Evolutionary conservation across 1,140 invertebrate genomes (phyloP), one percentile per base, ranked within the genome.

Genomic region (Orius insidiosus): DNA sequence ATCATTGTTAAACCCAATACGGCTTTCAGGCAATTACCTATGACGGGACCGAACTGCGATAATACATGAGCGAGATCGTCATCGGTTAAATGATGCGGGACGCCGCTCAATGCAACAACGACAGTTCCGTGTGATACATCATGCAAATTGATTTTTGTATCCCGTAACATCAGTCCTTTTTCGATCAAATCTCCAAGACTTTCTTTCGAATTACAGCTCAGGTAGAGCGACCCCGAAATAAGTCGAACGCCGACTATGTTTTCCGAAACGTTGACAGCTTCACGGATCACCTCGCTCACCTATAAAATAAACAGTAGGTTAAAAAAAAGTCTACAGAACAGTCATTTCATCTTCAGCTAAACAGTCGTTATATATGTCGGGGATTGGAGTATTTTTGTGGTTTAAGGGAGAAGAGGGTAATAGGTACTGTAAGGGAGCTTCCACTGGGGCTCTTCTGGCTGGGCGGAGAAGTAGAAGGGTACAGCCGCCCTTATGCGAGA

Each of bases 91-190:
- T 40, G 34, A 24, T 51, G 49, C 1, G 49, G 49, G 9, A 51
- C 45, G 9, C 45, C 49, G 1, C 45, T 47, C 32, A 51, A 19
- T 2, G 49, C 49, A 1, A 51, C 11, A 13, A 51, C 49, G 11
- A 51, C 35, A 11, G 49, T 51, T 3, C 49, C 49, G 30, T 47
- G 49, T 11, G 34, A 40, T 9, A 51, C 46, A 16, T 51, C 49
- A n/a, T 47, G 30, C 7, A 51, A 35, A 0, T 5, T 14, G 4
- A 51, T 14, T 6, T 11, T 14, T 2, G 31, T 32, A 13, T 41
- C 46, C 18, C 49, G 33, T 1, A 51, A 7, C 1, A 5, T 16
- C 6, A 51, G 8, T 2, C 45, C 45, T 2, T 6, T 10, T 5
- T 13, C 19, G 1, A 51, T 15, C 8, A 46, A 31, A 3, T 32